Evolutionary conservation across 2,113 vertebrate species (phyloP).

Genomic region (Todiramphus saurophagus): DNA sequence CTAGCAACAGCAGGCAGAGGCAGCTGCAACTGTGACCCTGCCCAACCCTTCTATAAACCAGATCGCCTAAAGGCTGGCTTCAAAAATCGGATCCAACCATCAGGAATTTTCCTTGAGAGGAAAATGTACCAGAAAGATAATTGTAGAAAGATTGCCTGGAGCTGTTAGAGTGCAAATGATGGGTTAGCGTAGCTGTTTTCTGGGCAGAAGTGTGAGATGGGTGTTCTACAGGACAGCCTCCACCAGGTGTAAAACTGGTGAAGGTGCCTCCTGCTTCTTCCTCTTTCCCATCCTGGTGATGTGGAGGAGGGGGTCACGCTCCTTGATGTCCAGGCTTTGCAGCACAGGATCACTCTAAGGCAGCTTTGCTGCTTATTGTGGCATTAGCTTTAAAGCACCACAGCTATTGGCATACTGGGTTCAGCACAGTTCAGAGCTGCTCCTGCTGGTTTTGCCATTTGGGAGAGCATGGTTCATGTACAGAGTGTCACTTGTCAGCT

Average conservation of each 20-base stretch:
- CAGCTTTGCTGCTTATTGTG: neutral
- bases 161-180: neutral
- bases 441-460: constrained; percentile 3
- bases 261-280: neutral
- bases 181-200: neutral
- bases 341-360: neutral
- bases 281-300: neutral
- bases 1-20: neutral
- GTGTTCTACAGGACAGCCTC: neutral
- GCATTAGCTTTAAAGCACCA: neutral
- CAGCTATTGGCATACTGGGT: neutral
- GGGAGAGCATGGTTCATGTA: neutral
- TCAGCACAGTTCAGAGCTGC: neutral
- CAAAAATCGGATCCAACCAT: neutral
- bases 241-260: neutral
- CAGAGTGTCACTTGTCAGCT: neutral
- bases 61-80: neutral
- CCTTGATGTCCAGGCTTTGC: neutral
- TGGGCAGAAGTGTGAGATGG: neutral
- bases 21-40: constrained; percentile 27
- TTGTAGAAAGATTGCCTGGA: neutral
- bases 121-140: neutral
- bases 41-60: neutral
- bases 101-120: constrained; percentile 23
- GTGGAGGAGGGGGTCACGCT: rapidly evolving